Conservation (phyloP, 2,113 vertebrate genomes). For the Symphodus melops region DNA sequence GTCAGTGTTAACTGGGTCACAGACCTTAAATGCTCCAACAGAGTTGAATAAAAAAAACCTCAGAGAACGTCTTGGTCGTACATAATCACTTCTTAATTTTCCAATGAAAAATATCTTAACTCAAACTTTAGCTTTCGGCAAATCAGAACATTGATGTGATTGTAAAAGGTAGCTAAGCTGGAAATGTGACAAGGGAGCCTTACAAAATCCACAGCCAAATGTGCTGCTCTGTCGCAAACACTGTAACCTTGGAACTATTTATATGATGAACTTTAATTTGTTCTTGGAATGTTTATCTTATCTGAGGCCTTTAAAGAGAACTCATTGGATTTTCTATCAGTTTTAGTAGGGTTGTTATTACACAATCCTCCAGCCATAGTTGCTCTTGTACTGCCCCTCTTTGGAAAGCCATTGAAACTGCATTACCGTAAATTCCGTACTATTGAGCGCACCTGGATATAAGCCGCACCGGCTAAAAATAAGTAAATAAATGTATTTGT, state of each 20-base stretch:
- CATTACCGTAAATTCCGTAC: no score
- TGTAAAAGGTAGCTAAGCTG: neutral
- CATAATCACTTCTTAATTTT: no score
- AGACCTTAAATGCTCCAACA: neutral
- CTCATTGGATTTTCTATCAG: neutral
- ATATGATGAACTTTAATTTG: conserved; percentile 13
- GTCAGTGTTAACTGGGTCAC: conserved; percentile 15
- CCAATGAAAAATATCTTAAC: no score
- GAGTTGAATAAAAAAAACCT: neutral
- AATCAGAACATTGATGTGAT: no score
- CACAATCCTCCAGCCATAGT: neutral
- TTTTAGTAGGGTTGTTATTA: neutral
- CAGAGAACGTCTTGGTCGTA: neutral
- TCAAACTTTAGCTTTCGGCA: no score
- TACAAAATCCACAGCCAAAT: neutral
- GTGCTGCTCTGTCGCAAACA: conserved; percentile 1
- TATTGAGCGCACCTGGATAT: no score
- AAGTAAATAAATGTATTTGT: no score
- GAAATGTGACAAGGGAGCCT: neutral
- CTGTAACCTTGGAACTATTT: neutral
- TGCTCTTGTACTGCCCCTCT: neutral
- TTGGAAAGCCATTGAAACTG: conserved; percentile 1
- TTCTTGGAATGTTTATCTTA: conserved; percentile 31
- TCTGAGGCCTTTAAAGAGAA: neutral
- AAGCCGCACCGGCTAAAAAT: no score